These are phyloP conservation scores for Branchellion lobata DNA, from an alignment of 2,888 invertebrate genomes.

Conservation along the genomic window DNA sequence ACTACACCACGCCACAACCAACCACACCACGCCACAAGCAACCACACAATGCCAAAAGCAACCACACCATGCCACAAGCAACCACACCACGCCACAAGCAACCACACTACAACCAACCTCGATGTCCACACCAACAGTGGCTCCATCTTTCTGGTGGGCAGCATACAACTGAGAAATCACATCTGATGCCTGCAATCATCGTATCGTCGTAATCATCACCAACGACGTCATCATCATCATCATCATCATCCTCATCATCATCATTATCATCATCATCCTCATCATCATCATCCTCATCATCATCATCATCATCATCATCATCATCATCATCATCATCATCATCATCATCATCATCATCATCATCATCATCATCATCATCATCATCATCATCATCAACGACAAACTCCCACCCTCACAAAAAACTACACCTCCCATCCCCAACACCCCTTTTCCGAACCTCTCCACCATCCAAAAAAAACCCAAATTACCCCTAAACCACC, in stretches of 20 bases:
- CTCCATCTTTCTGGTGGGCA: conserved; percentile 85
- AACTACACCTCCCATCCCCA: too few relatives aligned
- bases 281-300: too few relatives aligned
- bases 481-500: neutral
- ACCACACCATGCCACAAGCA: too few relatives aligned
- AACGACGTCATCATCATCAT: conserved; percentile 43
- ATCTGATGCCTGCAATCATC: conserved; percentile 67
- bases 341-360: conserved; percentile 41
- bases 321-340: conserved; percentile 41
- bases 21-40: too few relatives aligned
- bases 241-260: neutral
- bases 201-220: conserved; percentile 30
- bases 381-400: conserved; percentile 39
- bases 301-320: conserved; percentile 41
- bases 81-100: too few relatives aligned
- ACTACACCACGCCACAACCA: too few relatives aligned
- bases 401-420: neutral
- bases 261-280: conserved; percentile 41
- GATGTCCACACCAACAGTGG: conserved; percentile 81
- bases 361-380: conserved; percentile 40
- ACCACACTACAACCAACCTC: conserved; percentile 65
- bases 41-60: too few relatives aligned
- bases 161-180: conserved; percentile 84
- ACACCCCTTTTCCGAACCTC: neutral
- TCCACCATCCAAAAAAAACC: neutral